Conservation (phyloP, 2,797 vertebrate genomes). For the Arremon brunneinucha region DNA sequence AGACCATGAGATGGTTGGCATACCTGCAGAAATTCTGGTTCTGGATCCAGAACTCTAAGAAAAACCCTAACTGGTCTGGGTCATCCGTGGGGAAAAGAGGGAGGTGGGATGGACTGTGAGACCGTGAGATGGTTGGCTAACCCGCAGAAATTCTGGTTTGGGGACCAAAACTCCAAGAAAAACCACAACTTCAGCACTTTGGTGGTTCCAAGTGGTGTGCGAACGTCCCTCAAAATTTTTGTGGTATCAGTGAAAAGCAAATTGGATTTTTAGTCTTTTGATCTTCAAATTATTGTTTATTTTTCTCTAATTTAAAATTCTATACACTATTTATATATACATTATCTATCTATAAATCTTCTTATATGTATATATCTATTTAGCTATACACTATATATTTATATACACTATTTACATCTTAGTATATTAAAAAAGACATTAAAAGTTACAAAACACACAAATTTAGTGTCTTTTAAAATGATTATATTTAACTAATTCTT, state of each 20-base stretch:
- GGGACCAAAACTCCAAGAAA: not conserved
- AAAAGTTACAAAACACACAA: not conserved
- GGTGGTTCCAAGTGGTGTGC: no score
- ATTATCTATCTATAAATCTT: no score
- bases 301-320: not conserved
- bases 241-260: not conserved
- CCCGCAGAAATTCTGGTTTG: rapidly evolving
- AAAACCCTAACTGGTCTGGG: rapidly evolving
- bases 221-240: not conserved
- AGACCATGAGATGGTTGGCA: rapidly evolving
- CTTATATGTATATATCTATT: no score
- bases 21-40: rapidly evolving
- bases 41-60: not conserved
- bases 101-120: not conserved
- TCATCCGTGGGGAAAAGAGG: rapidly evolving
- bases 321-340: not conserved
- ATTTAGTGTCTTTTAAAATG: not conserved
- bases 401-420: not conserved
- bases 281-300: not conserved
- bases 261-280: not conserved
- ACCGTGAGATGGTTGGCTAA: rapidly evolving
- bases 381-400: no score
- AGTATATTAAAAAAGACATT: not conserved
- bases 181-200: rapidly evolving
- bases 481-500: not conserved